Evolutionary conservation across 2,888 invertebrate genomes (phyloP), one percentile per base, ranked within the genome.

Genomic region (Thereva unica): DNA sequence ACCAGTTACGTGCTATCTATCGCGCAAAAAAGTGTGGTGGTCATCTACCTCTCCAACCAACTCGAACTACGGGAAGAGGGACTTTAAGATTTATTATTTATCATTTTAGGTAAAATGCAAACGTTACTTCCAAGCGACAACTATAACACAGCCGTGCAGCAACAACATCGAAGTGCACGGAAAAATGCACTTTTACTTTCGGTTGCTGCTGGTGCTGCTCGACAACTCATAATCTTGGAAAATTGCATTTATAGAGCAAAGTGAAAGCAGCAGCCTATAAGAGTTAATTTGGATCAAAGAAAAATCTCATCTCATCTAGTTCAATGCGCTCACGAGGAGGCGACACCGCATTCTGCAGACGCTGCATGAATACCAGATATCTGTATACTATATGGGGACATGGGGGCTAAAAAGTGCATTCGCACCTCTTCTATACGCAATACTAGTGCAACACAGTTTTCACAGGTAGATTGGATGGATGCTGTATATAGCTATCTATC

Each of bases 191-290:
- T 64, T 64, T 64, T 64, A 64, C 64, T 64, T 64, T 64, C 64
- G 6, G 5, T 12, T 7, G 6, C 9, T 4, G 9, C n/a, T 45
- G 9, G 5, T 10, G 37, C 42, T 52, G 42, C 42, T 34, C 53
- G 50, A 52, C 63, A 63, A 69, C 70, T 72, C 71, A 72, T 72
- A 72, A 71, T 68, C 68, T 68, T 57, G 67, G 61, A 66, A 68
- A 66, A 23, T n/a, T 65, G 57, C 63, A 67, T 68, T 68, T 72
- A 69, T 72, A 70, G 71, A 71, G 72, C 68, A 70, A 71, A 72
- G 72, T 71, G 72, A 72, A 72, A 72, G 72, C 70, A 67, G 67
- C 55, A 50, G 41, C 34, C n/a, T n/a, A 6, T 12, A 44, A 38
- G 44, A 64, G 64, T 64, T 64, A 64, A 64, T 64, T 64, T 64